These are phyloP conservation scores for Sylvilagus bachmani DNA, from an alignment of 2,113 vertebrate genomes.

Conservation along the genomic window DNA sequence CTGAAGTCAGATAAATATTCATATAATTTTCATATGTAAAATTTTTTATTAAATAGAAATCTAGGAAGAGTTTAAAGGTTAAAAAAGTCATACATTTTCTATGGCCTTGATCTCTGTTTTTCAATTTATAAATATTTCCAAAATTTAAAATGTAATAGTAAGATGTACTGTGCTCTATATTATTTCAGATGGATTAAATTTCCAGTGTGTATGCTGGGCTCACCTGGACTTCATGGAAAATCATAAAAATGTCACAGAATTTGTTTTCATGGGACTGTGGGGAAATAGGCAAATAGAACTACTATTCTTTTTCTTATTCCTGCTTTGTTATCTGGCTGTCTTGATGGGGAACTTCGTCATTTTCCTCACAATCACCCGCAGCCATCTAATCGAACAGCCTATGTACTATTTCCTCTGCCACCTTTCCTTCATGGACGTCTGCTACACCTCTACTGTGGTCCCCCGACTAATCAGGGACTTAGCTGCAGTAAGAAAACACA, in stretches of 20 bases:
- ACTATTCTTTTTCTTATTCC: neutral
- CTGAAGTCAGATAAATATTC: neutral
- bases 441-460: conserved; percentile 43
- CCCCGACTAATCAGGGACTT: conserved; percentile 49
- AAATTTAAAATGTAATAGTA: neutral
- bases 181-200: conserved; percentile 22
- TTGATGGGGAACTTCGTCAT: conserved; percentile 13
- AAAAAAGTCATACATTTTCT: neutral
- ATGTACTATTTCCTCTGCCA: conserved; percentile 60
- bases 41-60: too few relatives aligned
- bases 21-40: neutral
- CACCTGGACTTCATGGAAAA: conserved; percentile 36
- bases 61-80: too few relatives aligned
- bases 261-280: conserved; percentile 39
- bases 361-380: neutral
- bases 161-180: neutral
- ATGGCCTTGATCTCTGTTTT: neutral
- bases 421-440: conserved; percentile 51
- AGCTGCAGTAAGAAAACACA: neutral
- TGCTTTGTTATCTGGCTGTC: conserved; percentile 52
- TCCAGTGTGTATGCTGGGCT: neutral
- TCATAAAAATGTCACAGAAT: conserved; percentile 62
- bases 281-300: conserved; percentile 6
- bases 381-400: neutral
- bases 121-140: neutral